Conservation (phyloP, 2,888 invertebrate species). For the Nymphalis c-album region DNA sequence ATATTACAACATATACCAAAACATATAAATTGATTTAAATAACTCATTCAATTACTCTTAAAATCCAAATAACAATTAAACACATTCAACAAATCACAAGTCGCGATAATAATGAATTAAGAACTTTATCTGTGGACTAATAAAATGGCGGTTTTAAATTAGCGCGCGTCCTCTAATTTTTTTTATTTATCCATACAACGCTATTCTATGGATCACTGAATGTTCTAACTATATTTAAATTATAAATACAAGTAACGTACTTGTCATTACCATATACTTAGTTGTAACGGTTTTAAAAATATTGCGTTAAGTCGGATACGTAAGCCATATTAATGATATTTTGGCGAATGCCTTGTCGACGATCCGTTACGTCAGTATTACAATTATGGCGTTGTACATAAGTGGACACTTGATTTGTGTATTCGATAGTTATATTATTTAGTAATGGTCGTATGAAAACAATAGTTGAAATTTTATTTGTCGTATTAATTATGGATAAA, state of each 20-base stretch:
- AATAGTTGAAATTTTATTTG: background rate
- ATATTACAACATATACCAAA: too few species aligned
- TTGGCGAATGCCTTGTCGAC: slow-evolving; percentile 16
- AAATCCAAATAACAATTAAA: too few species aligned
- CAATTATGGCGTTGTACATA: slow-evolving; percentile 6
- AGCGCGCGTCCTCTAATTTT: too few species aligned
- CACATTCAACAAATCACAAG: too few species aligned
- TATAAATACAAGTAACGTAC: slow-evolving; percentile 7
- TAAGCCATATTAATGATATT: slow-evolving; percentile 15
- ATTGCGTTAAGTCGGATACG: slow-evolving; percentile 19
- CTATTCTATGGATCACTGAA: too few species aligned
- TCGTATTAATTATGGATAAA: background rate
- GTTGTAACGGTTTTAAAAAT: slow-evolving; percentile 17
- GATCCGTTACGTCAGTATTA: background rate
- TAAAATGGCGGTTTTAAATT: too few species aligned
- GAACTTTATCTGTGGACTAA: too few species aligned
- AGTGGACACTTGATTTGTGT: background rate
- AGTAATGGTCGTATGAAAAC: background rate
- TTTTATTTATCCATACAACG: too few species aligned
- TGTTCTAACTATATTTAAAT: background rate
- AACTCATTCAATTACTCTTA: too few species aligned
- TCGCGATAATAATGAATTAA: too few species aligned
- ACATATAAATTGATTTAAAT: too few species aligned
- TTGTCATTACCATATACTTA: slow-evolving; percentile 13
- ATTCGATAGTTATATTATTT: background rate